A percentile compares a stretch with the other conserved stretches of the same genome.
These are phyloP conservation scores for Hydrozoanthus gracilis DNA, from an alignment of 92 coral and sea anemone genomes.

Conservation along the genomic window DNA sequence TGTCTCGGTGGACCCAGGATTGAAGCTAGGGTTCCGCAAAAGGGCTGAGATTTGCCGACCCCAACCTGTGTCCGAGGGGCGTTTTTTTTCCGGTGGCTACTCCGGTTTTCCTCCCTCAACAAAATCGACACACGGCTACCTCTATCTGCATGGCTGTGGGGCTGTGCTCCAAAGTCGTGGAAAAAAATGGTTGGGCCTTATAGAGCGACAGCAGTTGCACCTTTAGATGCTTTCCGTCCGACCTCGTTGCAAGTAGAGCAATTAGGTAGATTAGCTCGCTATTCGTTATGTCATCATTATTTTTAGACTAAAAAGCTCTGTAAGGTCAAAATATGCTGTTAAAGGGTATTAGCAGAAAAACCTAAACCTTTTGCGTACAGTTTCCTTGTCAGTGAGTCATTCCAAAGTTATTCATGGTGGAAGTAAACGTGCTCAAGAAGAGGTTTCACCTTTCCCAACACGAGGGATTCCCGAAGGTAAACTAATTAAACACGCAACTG, in stretches of 20 bases:
- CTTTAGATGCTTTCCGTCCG: no score
- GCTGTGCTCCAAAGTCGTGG: no score
- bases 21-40: conserved; percentile 9
- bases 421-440: background rate
- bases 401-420: no score
- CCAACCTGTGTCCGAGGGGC: background rate
- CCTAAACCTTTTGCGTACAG: background rate
- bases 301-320: background rate
- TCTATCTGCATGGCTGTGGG: background rate
- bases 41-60: background rate
- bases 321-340: background rate
- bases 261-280: no score
- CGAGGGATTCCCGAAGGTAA: background rate
- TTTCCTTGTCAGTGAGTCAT: background rate
- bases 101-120: no score
- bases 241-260: no score
- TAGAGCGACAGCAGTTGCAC: no score
- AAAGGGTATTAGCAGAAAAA: background rate
- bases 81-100: background rate
- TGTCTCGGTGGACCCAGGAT: conserved; percentile 12
- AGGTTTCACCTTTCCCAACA: background rate
- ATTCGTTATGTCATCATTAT: background rate
- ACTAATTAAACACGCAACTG: conserved; percentile 7
- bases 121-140: no score
- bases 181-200: no score